Percentiles rank a stretch among this genome's conserved stretches.
Conservation (phyloP, 2,113 vertebrate species). For the Piliocolobus tephrosceles region DNA sequence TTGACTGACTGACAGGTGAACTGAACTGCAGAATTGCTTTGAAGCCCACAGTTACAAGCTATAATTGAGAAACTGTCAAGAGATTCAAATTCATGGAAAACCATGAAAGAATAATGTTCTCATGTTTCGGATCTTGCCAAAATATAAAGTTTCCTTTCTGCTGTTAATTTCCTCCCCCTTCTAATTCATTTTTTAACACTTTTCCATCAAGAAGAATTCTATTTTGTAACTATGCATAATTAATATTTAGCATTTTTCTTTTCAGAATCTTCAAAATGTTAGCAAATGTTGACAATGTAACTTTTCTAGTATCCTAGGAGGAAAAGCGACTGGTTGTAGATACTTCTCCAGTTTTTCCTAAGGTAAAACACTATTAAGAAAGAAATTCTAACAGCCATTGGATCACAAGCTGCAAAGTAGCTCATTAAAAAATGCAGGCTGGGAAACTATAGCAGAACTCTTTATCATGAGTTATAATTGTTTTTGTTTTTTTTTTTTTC, state of each 20-base stretch:
- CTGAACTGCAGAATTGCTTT: slow-evolving; percentile 57
- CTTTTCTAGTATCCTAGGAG: slow-evolving; percentile 4
- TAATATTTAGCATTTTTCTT: slow-evolving; percentile 49
- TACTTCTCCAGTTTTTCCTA: not conserved
- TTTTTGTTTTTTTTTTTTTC: not conserved
- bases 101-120: slow-evolving; percentile 61
- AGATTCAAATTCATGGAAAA: slow-evolving; percentile 66
- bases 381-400: not conserved
- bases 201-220: slow-evolving; percentile 56
- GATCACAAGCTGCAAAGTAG: not conserved
- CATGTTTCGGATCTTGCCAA: slow-evolving; percentile 59
- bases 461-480: not conserved
- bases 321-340: not conserved
- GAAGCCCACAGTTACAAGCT: slow-evolving; percentile 58
- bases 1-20: slow-evolving; percentile 41
- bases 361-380: slow-evolving; percentile 2
- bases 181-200: slow-evolving; percentile 54
- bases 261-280: slow-evolving; percentile 48
- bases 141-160: slow-evolving; percentile 68
- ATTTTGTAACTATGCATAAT: slow-evolving; percentile 41
- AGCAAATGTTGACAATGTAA: slow-evolving; percentile 34
- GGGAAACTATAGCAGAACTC: not conserved
- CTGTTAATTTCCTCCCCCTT: slow-evolving; percentile 62
- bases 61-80: slow-evolving; percentile 62
- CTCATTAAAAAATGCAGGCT: not conserved